Evolutionary conservation across 2,113 vertebrate species (phyloP), one percentile per base, ranked within the genome.

Genomic region (Spea bombifrons): DNA sequence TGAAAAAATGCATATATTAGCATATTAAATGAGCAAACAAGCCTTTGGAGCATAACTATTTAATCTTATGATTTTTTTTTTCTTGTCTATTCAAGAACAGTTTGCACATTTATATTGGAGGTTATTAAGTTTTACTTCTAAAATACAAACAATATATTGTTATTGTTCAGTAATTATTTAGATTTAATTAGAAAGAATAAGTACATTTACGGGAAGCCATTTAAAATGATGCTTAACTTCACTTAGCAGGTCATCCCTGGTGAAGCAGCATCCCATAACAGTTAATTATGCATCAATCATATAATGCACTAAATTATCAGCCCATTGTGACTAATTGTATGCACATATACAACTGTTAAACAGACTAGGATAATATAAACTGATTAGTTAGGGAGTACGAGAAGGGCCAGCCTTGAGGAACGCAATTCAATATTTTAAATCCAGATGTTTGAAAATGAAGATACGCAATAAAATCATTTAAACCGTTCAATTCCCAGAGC

Each of bases 1-100:
- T 61, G 55, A 30, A 70, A n/a, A 77, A 70, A 77, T 77, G 61
- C 55, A 77, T 70, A 77, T 44, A 77, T 77, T 77, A 63, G 66
- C 75, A 77, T 77, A 77, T 63, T 70, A 77, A 63, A 77, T 61
- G 45, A 69, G 44, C 75, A 77, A 77, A 70, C 75, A 70, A 71
- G 53, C 66, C 75, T 76, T 64, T 17, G 66, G 45, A 68, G 44
- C 10, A 13, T 4, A 59, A 68, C 50, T 68, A 59, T 77, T 70
- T 71, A 59, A 71, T 71, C 70, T 61, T 69, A 76, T 59, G 55
- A 59, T 15, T 12, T 77, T 70, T 67, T 61, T 70, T 55, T 47
- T 30, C 66, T 49, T 17, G 15, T 16, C 47, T 49, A 49, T 49
- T 49, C 13, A 49, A 49, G 48, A 16, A 49, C 47, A 16, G 67